Evolutionary conservation across 2,888 invertebrate species (phyloP).

Genomic region (Drepanosiphum platanoidis): DNA sequence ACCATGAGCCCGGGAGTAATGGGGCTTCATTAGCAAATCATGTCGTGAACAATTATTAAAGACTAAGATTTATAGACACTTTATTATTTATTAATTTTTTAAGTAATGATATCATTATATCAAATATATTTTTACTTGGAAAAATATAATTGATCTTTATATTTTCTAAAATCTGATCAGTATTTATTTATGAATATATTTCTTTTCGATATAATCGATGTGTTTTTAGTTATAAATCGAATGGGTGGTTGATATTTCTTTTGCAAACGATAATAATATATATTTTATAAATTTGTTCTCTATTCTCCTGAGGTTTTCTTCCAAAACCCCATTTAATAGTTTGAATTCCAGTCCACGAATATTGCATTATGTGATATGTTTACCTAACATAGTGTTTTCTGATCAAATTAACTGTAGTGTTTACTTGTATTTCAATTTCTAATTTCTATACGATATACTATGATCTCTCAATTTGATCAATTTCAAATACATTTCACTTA

Average conservation of each 20-base stretch:
- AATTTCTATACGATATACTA: slow-evolving; percentile 6
- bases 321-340: background rate
- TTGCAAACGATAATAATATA: background rate
- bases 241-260: slow-evolving; percentile 20
- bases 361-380: background rate
- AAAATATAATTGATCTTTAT: background rate
- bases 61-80: background rate
- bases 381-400: slow-evolving; percentile 25
- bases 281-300: slow-evolving; percentile 9
- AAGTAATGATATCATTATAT: background rate
- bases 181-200: background rate
- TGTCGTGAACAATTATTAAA: background rate
- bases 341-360: background rate
- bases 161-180: background rate
- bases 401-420: background rate
- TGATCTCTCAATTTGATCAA: slow-evolving; percentile 44
- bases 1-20: background rate
- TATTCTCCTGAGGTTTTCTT: slow-evolving; percentile 9
- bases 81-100: background rate
- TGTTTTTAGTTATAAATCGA: slow-evolving; percentile 8
- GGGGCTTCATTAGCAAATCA: background rate
- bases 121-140: slow-evolving; percentile 14
- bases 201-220: background rate
- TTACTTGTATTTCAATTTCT: slow-evolving; percentile 5
- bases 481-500: slow-evolving; percentile 1